phyloP scores from a whole-genome alignment of 2,888 invertebrate genomes.

The Chrysolina americana region DNA sequence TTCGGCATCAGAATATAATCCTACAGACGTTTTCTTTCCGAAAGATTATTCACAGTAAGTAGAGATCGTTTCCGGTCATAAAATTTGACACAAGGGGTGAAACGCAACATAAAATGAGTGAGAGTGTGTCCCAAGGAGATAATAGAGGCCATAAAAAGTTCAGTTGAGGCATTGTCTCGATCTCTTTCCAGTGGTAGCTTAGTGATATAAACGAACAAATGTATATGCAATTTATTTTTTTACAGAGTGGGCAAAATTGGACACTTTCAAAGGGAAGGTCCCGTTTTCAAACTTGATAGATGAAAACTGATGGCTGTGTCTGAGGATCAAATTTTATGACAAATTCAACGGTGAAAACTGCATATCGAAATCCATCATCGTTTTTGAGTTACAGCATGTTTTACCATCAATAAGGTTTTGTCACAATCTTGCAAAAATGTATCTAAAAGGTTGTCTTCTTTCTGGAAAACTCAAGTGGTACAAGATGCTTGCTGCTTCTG shows the following conservation, averaged over 20 bases:
- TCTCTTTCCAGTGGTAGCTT: constrained; percentile 1
- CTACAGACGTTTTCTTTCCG: not conserved
- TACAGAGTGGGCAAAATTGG: not conserved
- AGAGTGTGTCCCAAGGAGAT: constrained; percentile 14
- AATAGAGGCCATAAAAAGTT: constrained; percentile 3
- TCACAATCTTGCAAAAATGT: no score
- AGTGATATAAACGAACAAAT: not conserved
- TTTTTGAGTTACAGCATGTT: no score
- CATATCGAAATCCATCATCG: no score
- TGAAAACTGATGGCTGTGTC: no score
- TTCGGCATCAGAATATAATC: not conserved
- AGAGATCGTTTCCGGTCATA: constrained; percentile 12
- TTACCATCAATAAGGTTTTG: no score
- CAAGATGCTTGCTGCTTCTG: no score
- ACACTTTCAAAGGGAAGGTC: no score
- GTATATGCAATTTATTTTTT: not conserved
- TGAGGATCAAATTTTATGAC: no score
- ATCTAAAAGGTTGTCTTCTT: no score
- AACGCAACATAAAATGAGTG: constrained; percentile 3
- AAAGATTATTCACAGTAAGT: constrained; percentile 9
- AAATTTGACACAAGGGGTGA: constrained; percentile 14
- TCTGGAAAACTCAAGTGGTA: no score
- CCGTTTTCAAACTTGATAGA: no score
- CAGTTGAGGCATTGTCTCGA: not conserved
- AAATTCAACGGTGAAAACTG: no score